Evolutionary conservation across 2,113 vertebrate genomes (phyloP).

Genomic region (Psittacula cyanocephala): DNA sequence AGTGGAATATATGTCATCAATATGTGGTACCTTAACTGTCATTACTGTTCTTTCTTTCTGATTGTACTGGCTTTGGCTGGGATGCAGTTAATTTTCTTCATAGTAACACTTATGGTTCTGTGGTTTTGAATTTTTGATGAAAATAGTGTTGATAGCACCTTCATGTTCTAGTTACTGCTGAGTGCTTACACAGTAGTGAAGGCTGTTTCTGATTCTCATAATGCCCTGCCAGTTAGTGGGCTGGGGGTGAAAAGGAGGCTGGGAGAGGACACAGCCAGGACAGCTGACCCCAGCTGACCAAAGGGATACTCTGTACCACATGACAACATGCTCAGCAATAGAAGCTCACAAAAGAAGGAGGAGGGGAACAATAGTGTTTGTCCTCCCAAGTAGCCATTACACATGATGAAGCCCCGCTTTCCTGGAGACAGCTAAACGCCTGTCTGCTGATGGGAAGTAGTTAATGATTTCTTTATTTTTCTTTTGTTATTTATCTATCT

Average conservation of each 20-base stretch:
- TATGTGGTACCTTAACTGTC: neutral
- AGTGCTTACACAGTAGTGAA: neutral
- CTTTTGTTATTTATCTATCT: too few species aligned
- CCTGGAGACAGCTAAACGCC: neutral
- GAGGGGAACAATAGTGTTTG: accelerated
- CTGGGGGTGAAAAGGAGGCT: accelerated
- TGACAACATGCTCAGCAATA: neutral
- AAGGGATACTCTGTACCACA: neutral
- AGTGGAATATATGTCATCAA: accelerated
- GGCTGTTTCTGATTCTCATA: neutral
- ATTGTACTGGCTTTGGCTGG: neutral
- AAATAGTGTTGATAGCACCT: neutral
- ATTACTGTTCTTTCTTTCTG: neutral
- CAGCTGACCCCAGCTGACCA: neutral
- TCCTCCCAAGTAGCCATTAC: neutral
- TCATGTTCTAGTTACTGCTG: neutral
- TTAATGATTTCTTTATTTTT: neutral
- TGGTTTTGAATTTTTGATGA: neutral
- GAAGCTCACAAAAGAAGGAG: neutral
- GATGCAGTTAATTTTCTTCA: neutral
- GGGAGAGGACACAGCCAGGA: accelerated
- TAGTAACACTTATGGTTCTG: accelerated
- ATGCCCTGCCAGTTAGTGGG: neutral
- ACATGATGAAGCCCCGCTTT: accelerated
- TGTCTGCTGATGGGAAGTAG: neutral